These are phyloP conservation scores for Elegia similella DNA, from an alignment of 2,888 invertebrate genomes.

Conservation along the genomic window DNA sequence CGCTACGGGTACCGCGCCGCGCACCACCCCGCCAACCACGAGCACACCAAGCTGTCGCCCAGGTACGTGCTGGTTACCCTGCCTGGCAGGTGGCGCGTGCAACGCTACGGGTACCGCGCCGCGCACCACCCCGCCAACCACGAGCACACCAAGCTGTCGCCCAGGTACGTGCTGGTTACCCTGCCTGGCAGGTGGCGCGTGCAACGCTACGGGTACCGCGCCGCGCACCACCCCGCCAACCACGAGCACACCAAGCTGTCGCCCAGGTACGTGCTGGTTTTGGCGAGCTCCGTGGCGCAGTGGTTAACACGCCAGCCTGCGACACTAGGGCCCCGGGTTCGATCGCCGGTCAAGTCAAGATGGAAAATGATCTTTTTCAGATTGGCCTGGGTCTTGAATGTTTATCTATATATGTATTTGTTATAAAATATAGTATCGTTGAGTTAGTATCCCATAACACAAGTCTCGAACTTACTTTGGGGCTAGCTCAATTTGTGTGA, in stretches of 20 bases:
- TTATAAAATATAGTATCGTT: too few relatives aligned
- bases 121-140: slow-evolving; percentile 85
- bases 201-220: slow-evolving; percentile 92
- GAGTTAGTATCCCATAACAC: too few relatives aligned
- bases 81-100: slow-evolving; percentile 63
- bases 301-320: too few relatives aligned
- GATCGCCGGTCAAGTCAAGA: too few relatives aligned
- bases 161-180: slow-evolving; percentile 27
- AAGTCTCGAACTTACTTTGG: too few relatives aligned
- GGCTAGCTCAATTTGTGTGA: too few relatives aligned
- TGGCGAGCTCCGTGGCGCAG: too few relatives aligned
- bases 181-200: slow-evolving; percentile 46
- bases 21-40: slow-evolving; percentile 82
- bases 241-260: slow-evolving; percentile 83
- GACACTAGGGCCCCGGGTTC: too few relatives aligned
- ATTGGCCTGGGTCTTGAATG: too few relatives aligned
- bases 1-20: slow-evolving; percentile 97
- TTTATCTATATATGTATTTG: too few relatives aligned
- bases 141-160: slow-evolving; percentile 83
- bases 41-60: slow-evolving; percentile 83
- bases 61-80: slow-evolving; percentile 23
- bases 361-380: too few relatives aligned
- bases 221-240: slow-evolving; percentile 86
- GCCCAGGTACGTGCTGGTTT: slow-evolving; percentile 31
- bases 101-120: slow-evolving; percentile 92